phyloP scores from a whole-genome alignment of 2,888 invertebrate genomes.

The Melanchra persicariae region DNA sequence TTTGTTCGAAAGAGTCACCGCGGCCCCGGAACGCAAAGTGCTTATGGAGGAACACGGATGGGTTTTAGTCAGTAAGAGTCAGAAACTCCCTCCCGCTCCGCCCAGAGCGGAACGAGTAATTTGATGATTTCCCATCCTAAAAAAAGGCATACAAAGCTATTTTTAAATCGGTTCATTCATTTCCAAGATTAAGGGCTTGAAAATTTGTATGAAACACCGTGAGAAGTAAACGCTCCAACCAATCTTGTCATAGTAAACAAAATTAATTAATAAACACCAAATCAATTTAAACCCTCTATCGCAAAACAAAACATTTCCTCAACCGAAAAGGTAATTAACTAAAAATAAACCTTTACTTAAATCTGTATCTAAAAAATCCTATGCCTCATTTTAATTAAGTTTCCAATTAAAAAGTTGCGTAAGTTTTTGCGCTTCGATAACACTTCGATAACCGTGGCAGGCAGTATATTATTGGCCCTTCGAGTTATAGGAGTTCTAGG shows the following conservation, averaged over 20 bases:
- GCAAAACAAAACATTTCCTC: neutral
- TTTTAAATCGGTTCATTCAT: too few relatives aligned
- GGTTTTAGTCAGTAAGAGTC: too few relatives aligned
- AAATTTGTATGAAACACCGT: too few relatives aligned
- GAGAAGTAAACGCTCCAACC: too few relatives aligned
- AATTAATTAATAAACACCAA: neutral
- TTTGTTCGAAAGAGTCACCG: too few relatives aligned
- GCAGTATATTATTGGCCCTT: slow-evolving; percentile 35
- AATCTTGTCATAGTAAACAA: neutral
- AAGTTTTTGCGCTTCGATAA: slow-evolving; percentile 56
- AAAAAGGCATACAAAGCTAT: too few relatives aligned
- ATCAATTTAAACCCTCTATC: neutral
- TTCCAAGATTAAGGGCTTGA: too few relatives aligned
- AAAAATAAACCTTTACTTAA: slow-evolving; percentile 6
- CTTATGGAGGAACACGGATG: too few relatives aligned
- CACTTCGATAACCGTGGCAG: slow-evolving; percentile 46
- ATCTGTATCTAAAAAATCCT: slow-evolving; percentile 3
- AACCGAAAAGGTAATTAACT: slow-evolving; percentile 15
- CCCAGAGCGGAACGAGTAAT: too few relatives aligned
- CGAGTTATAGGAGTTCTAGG: neutral
- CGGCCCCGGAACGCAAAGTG: too few relatives aligned
- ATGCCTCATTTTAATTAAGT: slow-evolving; percentile 51
- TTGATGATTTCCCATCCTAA: too few relatives aligned
- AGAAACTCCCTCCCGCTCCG: too few relatives aligned
- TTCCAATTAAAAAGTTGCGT: slow-evolving; percentile 61